Percentiles rank a stretch among this genome's conserved stretches.
Evolutionary conservation across 2,797 vertebrate species (phyloP).

Genomic region (Darevskia mixta): DNA sequence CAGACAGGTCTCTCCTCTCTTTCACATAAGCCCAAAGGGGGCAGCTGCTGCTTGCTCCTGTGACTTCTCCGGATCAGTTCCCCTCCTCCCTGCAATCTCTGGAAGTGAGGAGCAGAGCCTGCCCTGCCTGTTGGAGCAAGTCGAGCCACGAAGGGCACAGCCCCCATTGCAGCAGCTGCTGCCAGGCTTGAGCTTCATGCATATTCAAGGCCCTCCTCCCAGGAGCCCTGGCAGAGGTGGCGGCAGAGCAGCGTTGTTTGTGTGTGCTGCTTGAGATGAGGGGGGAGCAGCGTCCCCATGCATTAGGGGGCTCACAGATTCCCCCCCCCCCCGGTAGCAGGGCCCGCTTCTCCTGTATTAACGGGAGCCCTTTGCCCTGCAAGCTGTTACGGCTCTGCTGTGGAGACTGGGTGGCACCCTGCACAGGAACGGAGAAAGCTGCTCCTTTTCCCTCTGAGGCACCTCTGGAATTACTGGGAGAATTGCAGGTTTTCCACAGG

Average conservation of each 20-base stretch:
- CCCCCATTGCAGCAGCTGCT: slow-evolving; percentile 42
- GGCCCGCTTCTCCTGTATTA: slow-evolving; percentile 75
- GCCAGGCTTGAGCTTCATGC: slow-evolving; percentile 64
- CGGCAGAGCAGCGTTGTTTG: slow-evolving; percentile 45
- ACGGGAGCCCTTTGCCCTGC: slow-evolving; percentile 73
- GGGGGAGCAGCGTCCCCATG: slow-evolving; percentile 49
- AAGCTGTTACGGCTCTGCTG: slow-evolving; percentile 68
- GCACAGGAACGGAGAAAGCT: no score
- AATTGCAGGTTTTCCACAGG: no score
- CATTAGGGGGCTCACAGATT: not conserved
- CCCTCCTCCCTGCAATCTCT: not conserved
- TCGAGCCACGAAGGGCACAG: slow-evolving; percentile 17
- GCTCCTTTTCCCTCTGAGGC: no score
- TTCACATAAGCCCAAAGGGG: not conserved
- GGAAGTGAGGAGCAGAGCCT: not conserved
- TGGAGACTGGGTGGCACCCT: slow-evolving; percentile 29
- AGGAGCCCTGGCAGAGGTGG: slow-evolving; percentile 51
- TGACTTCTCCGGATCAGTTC: not conserved
- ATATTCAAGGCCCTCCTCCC: slow-evolving; percentile 73
- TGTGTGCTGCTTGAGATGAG: not conserved
- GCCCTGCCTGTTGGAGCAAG: not conserved
- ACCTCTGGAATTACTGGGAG: no score
- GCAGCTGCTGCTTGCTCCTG: not conserved
- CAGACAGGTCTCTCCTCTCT: not conserved
- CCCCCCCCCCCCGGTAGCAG: slow-evolving; percentile 46